Base-by-base conservation (phyloP, 2,113 vertebrate genomes). In the Pteruthius melanotis region DNA sequence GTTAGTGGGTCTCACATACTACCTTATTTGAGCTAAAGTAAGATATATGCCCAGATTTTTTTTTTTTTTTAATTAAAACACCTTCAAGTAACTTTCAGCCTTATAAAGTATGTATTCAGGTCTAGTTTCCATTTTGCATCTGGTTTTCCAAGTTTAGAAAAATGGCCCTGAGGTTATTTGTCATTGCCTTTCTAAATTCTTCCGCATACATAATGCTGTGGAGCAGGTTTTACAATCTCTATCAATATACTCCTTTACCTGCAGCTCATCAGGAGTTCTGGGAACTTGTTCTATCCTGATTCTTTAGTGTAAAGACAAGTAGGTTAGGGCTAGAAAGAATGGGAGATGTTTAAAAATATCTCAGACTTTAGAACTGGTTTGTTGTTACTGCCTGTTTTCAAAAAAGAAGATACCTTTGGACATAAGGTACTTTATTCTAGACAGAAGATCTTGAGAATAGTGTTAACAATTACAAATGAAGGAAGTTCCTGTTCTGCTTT, bases 211-310 rank as follows among this genome's bases (percentile, higher is more conserved):
- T 44, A 94, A 91, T 74, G 93, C 60, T 60, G 92, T 60, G 56
- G 87, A 95, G 61, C 95, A 90, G 90, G 92, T 96, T 95, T 90
- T 93, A 70, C 93, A 77, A 7, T 83, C 84, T 83, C 59, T 91
- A 66, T 70, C 90, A 86, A 44, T 90, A 66, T 19, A 44, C 26
- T 86, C 52, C 47, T 92, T 83, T 50, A 52, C 68, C 54, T 90
- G 65, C 60, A 66, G 64, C 75, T 88, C 54, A 66, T 70, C 39
- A 37, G 42, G 39, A 80, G 47, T 77, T 94, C 83, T 2, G 15
- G 68, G 60, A 93, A 95, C 79, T 85, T 88, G 91, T 94, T 94
- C 94, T 80, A 5, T 85, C 66, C 84, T 86, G 75, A 93, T 72
- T 85, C 56, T 71, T 70, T 59, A 44, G 26, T 64, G 44, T 52